Percentiles rank a stretch among this genome's conserved stretches.
Evolutionary conservation across 64 coral and sea anemone species (phyloP).

Genomic region (Montipora cactus): DNA sequence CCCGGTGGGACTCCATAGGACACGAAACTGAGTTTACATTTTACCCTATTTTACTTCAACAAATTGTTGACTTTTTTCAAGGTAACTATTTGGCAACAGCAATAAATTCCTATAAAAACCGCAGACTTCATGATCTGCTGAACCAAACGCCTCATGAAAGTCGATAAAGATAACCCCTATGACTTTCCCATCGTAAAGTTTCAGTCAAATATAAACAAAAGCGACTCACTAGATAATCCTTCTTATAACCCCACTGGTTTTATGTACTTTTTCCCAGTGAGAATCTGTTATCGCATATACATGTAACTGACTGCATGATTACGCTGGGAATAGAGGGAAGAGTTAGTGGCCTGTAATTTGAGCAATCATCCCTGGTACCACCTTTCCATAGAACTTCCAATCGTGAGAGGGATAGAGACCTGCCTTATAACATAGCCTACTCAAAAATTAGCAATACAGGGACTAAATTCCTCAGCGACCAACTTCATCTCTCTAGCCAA

Average conservation of each 20-base stretch:
- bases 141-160: not conserved
- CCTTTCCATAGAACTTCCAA: slow-evolving; percentile 22
- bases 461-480: slow-evolving; percentile 3
- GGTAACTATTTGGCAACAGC: not conserved
- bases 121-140: not conserved
- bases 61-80: not conserved
- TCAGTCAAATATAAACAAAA: slow-evolving; percentile 27
- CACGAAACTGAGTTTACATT: no score
- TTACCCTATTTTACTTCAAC: not conserved
- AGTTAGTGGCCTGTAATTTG: slow-evolving; percentile 43
- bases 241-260: slow-evolving; percentile 40
- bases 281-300: not conserved
- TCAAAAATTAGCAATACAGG: slow-evolving; percentile 17
- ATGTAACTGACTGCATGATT: slow-evolving; percentile 1
- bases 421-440: slow-evolving; percentile 9
- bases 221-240: slow-evolving; percentile 21
- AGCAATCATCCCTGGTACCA: slow-evolving; percentile 1
- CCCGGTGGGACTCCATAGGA: no score
- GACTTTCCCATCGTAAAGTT: slow-evolving; percentile 11
- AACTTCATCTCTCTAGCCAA: slow-evolving; percentile 28
- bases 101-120: no score
- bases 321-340: slow-evolving; percentile 18
- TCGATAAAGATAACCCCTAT: not conserved
- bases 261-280: not conserved
- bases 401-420: slow-evolving; percentile 11